Conservation (phyloP, 2,888 invertebrate species). For the Plemyria rubiginata region DNA sequence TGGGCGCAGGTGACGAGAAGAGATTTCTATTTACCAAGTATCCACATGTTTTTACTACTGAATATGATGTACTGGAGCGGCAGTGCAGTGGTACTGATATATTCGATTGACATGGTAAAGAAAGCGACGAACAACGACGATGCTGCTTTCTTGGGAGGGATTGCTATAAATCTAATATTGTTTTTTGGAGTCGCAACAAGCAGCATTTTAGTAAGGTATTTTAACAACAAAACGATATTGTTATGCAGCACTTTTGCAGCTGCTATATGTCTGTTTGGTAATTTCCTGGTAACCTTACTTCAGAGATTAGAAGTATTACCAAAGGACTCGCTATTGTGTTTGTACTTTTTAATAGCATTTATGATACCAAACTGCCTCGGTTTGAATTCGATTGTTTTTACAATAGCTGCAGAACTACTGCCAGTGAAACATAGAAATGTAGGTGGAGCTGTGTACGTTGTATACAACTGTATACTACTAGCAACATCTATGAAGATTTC, state of each 20-base stretch:
- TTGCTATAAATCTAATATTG: conserved; percentile 1
- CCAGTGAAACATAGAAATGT: conserved; percentile 39
- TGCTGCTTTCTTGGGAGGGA: conserved; percentile 23
- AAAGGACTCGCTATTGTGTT: conserved; percentile 24
- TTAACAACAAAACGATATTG: background rate
- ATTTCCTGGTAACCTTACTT: background rate
- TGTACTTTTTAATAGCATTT: conserved; percentile 32
- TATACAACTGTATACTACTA: conserved; percentile 25
- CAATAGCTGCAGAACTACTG: conserved; percentile 35
- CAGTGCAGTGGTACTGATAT: conserved; percentile 24
- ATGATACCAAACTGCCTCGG: conserved; percentile 25
- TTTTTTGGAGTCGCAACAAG: background rate
- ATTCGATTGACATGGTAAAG: conserved; percentile 28
- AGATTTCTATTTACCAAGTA: conserved; percentile 39
- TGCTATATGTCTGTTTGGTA: conserved; percentile 1
- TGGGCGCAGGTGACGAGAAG: conserved; percentile 18
- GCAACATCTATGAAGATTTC: conserved; percentile 31
- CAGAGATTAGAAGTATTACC: conserved; percentile 22
- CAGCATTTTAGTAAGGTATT: background rate
- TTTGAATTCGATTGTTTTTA: conserved; percentile 14
- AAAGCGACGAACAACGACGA: conserved; percentile 24
- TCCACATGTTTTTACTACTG: conserved; percentile 32
- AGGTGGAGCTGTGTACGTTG: conserved; percentile 32
- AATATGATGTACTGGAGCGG: conserved; percentile 40
- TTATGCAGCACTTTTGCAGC: background rate